phyloP scores from a whole-genome alignment of 2,797 vertebrate species.

The Halcyon leucocephala region DNA sequence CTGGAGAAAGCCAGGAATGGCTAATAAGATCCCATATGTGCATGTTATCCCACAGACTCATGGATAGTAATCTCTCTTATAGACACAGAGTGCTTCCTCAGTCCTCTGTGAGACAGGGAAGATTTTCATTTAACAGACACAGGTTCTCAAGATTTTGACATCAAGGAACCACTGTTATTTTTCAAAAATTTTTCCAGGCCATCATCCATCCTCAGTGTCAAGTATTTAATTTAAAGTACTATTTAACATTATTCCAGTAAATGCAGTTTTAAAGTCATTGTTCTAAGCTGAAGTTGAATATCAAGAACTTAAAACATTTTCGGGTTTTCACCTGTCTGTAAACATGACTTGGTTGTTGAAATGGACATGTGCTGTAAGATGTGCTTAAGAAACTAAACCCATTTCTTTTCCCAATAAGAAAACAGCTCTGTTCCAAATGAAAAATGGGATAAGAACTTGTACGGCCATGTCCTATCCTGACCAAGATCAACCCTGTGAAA shows the following conservation, averaged over 20 bases:
- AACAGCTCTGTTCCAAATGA: not conserved
- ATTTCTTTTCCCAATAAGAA: not conserved
- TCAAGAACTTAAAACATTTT: not conserved
- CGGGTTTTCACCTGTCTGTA: not conserved
- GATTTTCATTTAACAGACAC: not conserved
- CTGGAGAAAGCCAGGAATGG: slow-evolving; percentile 12
- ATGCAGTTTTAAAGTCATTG: not conserved
- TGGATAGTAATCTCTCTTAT: not conserved
- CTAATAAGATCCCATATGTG: slow-evolving; percentile 2
- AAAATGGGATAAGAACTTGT: not conserved
- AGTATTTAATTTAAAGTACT: not conserved
- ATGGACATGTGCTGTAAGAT: not conserved
- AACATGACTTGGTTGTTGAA: not conserved
- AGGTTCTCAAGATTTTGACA: not conserved
- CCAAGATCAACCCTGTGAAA: not conserved
- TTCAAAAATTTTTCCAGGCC: not conserved
- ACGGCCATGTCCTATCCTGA: not conserved
- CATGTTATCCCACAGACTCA: not conserved
- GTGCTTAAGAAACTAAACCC: not conserved
- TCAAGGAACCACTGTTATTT: not conserved
- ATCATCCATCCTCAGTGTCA: not conserved
- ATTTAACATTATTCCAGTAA: not conserved
- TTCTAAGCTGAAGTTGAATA: not conserved
- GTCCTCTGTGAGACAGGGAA: not conserved
- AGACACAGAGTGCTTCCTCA: not conserved